Conservation (phyloP, 2,888 invertebrate species). For the Melinaea marsaeus region DNA sequence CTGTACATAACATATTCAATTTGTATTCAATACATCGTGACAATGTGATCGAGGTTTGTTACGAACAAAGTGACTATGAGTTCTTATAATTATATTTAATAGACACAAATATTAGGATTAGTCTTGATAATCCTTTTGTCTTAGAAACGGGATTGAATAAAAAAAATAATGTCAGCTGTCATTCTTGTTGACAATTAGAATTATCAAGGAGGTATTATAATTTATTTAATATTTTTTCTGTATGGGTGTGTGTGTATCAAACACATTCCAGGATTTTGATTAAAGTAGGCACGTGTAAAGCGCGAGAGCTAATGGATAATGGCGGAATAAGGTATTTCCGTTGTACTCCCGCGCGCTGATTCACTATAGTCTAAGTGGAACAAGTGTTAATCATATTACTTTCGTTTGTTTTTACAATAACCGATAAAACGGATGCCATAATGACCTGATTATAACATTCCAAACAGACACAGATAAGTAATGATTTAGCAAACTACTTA, state of each 20-base stretch:
- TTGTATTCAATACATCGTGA: slow-evolving; percentile 35
- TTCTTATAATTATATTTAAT: not conserved
- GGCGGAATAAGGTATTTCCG: slow-evolving; percentile 76
- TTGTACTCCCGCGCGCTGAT: slow-evolving; percentile 54
- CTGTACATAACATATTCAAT: slow-evolving; percentile 36
- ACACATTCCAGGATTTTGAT: not conserved
- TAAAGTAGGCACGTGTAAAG: slow-evolving; percentile 54
- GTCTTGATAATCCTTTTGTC: too few species aligned
- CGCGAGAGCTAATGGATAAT: slow-evolving; percentile 61
- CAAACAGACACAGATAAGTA: slow-evolving; percentile 4
- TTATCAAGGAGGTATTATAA: not conserved
- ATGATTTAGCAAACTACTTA: not conserved
- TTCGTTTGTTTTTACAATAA: slow-evolving; percentile 26
- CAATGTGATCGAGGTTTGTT: slow-evolving; percentile 1
- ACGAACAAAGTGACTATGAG: not conserved
- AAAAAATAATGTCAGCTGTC: too few species aligned
- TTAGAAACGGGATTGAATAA: too few species aligned
- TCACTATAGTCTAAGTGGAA: slow-evolving; percentile 33
- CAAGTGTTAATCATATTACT: slow-evolving; percentile 31
- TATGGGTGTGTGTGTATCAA: not conserved
- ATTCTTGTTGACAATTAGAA: too few species aligned
- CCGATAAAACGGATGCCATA: slow-evolving; percentile 16
- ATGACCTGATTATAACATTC: slow-evolving; percentile 9
- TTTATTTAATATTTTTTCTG: not conserved
- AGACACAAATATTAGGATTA: too few species aligned